phyloP scores from a whole-genome alignment of 2,888 invertebrate species.

The Sarcophaga variegata region DNA sequence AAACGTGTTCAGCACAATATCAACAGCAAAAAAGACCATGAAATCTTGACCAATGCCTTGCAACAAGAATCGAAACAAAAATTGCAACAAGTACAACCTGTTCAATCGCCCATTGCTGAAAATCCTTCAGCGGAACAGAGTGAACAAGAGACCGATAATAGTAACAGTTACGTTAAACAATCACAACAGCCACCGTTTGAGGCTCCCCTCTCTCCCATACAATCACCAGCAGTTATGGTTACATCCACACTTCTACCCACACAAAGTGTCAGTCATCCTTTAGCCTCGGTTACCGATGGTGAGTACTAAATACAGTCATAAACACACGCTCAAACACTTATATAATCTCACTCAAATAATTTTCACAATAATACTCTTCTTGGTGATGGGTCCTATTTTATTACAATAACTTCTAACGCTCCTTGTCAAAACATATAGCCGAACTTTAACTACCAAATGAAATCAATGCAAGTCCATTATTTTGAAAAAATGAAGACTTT shows the following conservation, averaged over 20 bases:
- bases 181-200: conserved; percentile 74
- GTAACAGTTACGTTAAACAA: conserved; percentile 26
- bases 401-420: conserved; percentile 9
- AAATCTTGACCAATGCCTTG: conserved; percentile 83
- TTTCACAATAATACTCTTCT: conserved; percentile 19
- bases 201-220: conserved; percentile 78
- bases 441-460: conserved; percentile 48
- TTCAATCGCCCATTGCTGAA: conserved; percentile 80
- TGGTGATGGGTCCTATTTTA: conserved; percentile 55
- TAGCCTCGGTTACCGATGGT: conserved; percentile 65
- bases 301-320: conserved; percentile 61
- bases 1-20: conserved; percentile 90
- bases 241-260: conserved; percentile 56
- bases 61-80: conserved; percentile 76
- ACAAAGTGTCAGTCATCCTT: conserved; percentile 58
- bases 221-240: conserved; percentile 51
- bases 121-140: conserved; percentile 75
- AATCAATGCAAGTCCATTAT: conserved; percentile 56
- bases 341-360: conserved; percentile 30
- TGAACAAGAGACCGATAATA: conserved; percentile 71
- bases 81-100: conserved; percentile 72
- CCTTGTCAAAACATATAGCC: conserved; percentile 38
- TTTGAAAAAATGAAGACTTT: conserved; percentile 13
- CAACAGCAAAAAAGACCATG: conserved; percentile 87
- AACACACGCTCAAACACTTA: conserved; percentile 17